Evolutionary conservation across 2,888 invertebrate species (phyloP), one percentile per base, ranked within the genome.

Genomic region (Polietes domitor): DNA sequence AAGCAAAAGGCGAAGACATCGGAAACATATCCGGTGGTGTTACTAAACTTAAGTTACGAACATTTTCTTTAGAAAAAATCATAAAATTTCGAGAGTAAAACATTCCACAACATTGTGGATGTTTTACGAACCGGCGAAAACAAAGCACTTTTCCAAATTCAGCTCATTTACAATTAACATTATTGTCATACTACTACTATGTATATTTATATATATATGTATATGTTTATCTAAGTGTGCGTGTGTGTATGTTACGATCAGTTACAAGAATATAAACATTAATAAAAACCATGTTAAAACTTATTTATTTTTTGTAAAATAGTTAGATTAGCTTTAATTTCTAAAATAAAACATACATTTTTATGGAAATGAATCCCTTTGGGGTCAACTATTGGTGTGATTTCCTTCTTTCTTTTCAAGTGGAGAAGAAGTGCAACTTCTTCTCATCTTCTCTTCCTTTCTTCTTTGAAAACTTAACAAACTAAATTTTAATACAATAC

Each of bases 121-220:
- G 58, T 58, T 58, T 58, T 26, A 58, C 58, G 24, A 58, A 26
- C 15, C 2, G 24, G 26, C 47, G 47, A 47, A 47, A 47, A 47
- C 61, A 61, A 77, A 84, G 83, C 80, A 77, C 80, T 80, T 78
- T 63, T 12, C 21, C 72, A 47, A 65, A 80, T 78, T 84, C 80
- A 80, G 80, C 83, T 84, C 77, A 58, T 37, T 77, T 58, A 50
- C 37, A 74, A 28, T 68, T 77, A 70, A 1, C 65, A 71, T 77
- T 83, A 80, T 83, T 83, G 83, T 83, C 83, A 58, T 65, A 3
- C 26, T 26, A 32, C 28, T 28, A n/a, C n/a, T 41, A 2, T 41
- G 19, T 50, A 3, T 50, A 50, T 19, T 17, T 37, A 17, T 17
- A 63, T 32, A 17, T n/a, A 32, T 32, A 17, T 32, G 19, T 50